Base-by-base conservation (phyloP, 2,113 vertebrate genomes). In the Oryzias melastigma region DNA sequence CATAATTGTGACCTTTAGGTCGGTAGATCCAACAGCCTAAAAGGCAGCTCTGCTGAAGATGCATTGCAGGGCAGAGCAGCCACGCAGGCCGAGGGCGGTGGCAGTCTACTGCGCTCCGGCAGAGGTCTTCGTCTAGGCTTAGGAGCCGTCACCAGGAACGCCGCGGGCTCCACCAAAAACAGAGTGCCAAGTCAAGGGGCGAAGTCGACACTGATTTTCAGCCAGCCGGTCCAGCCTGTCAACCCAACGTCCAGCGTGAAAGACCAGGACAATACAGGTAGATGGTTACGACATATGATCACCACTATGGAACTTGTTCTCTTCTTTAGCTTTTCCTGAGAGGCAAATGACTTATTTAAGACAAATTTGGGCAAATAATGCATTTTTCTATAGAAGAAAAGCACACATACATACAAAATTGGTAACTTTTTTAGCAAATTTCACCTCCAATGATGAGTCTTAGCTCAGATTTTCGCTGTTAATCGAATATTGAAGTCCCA, bases 121-220 rank as follows among this genome's bases (percentile, higher is more conserved):
- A 91, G 96, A 92, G 94, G 95, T 43, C 89, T 98, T 19, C 96
- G 95, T 71, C 35, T 98, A 52, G 97, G 97, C 18, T 76, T 99
- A 62, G 96, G 96, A 0, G 97, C 96, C 0, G 93, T 97, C 81
- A 93, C 92, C 74, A 93, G 95, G 62, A 73, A 95, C 2, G 90
- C 94, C 0, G 88, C 93, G 3, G 64, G 58, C 17, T 58, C 73
- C 5, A 78, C 90, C 46, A 98, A 95, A 80, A 94, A 83, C 83
- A 93, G 93, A 85, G 93, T 91, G 77, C 84, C 91, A 17, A 89
- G 92, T 25, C 91, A 92, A 0, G 90, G 90, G 82, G 96, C 95
- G 29, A 95, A 92, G 62, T 90, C 94, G 58, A 83, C 86, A 0
- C 77, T 87, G 5, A 87, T 93, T 74, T 80, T 94, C 72, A 95